These are phyloP conservation scores for Trachelus iudaicus DNA, from an alignment of 2,888 invertebrate species.

Conservation along the genomic window DNA sequence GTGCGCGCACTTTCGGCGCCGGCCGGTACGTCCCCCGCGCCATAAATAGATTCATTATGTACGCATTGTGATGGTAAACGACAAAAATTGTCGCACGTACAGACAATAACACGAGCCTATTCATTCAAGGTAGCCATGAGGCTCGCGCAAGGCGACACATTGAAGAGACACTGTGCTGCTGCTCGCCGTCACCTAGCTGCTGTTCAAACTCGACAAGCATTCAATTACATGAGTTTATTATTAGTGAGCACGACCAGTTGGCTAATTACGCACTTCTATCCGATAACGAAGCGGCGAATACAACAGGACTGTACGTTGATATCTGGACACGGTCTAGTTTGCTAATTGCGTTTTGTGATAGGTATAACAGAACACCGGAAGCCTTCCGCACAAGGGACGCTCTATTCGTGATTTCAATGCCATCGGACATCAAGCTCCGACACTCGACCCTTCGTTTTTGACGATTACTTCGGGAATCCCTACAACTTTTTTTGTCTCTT, in stretches of 20 bases:
- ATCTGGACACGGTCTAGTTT: slow-evolving; percentile 40
- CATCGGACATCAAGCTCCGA: background rate
- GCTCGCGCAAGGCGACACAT: background rate
- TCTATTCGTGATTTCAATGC: background rate
- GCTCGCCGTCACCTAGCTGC: background rate
- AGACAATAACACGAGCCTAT: slow-evolving; percentile 29
- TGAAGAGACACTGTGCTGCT: background rate
- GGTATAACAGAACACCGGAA: background rate
- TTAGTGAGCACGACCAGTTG: slow-evolving; percentile 38
- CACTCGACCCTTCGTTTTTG: background rate
- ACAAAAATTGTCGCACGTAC: slow-evolving; percentile 26
- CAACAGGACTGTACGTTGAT: slow-evolving; percentile 39
- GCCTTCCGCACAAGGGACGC: background rate
- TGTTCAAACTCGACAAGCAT: slow-evolving; percentile 22
- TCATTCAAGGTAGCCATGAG: slow-evolving; percentile 27
- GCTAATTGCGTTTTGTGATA: slow-evolving; percentile 28
- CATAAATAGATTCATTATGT: slow-evolving; percentile 1
- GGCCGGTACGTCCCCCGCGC: background rate
- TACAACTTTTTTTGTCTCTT: background rate
- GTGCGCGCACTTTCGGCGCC: background rate
- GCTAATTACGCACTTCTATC: slow-evolving; percentile 33
- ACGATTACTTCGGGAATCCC: background rate
- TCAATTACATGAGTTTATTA: slow-evolving; percentile 52
- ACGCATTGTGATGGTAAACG: slow-evolving; percentile 15
- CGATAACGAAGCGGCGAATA: slow-evolving; percentile 29